A percentile compares a stretch with the other conserved stretches of the same genome.
Conservation (phyloP, 2,797 vertebrate species). For the Manis javanica region DNA sequence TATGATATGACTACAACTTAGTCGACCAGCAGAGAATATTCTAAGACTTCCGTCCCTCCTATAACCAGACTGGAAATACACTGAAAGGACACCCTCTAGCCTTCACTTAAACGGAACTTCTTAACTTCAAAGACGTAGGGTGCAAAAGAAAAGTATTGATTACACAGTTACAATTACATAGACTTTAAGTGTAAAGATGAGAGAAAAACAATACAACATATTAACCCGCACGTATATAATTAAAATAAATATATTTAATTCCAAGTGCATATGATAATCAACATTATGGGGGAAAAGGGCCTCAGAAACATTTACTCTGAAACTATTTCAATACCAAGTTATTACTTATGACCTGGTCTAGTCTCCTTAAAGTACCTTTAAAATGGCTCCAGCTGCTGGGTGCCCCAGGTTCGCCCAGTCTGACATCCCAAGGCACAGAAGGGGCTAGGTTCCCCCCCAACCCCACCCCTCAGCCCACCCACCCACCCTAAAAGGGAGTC, state of each 20-base stretch:
- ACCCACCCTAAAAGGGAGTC: neutral
- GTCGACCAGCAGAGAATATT: conserved; percentile 34
- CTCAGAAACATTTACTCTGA: conserved; percentile 47
- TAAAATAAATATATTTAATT: conserved; percentile 80
- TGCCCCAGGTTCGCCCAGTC: neutral
- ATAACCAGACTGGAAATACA: neutral
- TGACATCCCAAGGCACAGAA: conserved; percentile 80
- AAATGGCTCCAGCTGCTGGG: neutral
- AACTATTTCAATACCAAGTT: neutral
- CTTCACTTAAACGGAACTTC: conserved; percentile 16
- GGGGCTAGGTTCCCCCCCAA: conserved; percentile 53
- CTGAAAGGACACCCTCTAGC: neutral
- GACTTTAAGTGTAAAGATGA: conserved; percentile 55
- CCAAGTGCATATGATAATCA: conserved; percentile 66
- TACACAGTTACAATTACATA: conserved; percentile 64
- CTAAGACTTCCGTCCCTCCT: conserved; percentile 40
- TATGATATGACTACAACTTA: conserved; percentile 53
- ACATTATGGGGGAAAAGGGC: neutral
- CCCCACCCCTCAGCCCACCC: neutral
- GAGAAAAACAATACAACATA: conserved; percentile 61
- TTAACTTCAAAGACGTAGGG: conserved; percentile 73
- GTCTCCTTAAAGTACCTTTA: conserved; percentile 20
- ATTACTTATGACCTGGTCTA: neutral
- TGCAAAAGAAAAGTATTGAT: conserved; percentile 74
- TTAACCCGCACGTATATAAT: conserved; percentile 48